Evolutionary conservation across 2,113 vertebrate genomes (phyloP).

Genomic region (Panurus biarmicus): DNA sequence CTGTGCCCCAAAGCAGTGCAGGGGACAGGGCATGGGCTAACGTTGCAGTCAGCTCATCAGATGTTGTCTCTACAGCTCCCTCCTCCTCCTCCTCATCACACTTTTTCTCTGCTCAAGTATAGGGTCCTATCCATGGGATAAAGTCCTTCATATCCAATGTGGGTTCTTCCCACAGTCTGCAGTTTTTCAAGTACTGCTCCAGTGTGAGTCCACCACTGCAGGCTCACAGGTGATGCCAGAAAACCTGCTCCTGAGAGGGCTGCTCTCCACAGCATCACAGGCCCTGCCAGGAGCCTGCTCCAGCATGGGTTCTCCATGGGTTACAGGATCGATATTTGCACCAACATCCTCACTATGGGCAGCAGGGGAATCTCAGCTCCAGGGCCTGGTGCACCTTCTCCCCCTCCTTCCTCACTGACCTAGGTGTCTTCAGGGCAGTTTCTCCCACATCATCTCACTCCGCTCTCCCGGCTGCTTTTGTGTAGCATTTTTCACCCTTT

Average conservation of each 20-base stretch:
- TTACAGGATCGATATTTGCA: neutral
- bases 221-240: neutral
- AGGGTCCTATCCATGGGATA: neutral
- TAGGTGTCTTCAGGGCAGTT: neutral
- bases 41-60: neutral
- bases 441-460: neutral
- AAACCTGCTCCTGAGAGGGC: neutral
- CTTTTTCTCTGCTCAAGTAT: neutral
- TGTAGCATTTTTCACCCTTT: neutral
- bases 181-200: neutral
- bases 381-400: neutral
- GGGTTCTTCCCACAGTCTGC: rapidly evolving
- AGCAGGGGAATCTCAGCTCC: neutral
- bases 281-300: neutral
- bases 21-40: neutral
- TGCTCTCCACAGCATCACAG: neutral
- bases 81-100: neutral
- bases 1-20: neutral
- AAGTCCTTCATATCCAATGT: neutral
- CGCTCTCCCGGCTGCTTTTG: neutral
- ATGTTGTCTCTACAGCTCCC: neutral
- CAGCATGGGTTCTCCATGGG: neutral
- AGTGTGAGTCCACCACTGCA: rapidly evolving
- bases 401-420: neutral
- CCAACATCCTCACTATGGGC: neutral